Evolutionary conservation across 2,888 invertebrate species (phyloP).

Genomic region (Sarcophaga variegata): DNA sequence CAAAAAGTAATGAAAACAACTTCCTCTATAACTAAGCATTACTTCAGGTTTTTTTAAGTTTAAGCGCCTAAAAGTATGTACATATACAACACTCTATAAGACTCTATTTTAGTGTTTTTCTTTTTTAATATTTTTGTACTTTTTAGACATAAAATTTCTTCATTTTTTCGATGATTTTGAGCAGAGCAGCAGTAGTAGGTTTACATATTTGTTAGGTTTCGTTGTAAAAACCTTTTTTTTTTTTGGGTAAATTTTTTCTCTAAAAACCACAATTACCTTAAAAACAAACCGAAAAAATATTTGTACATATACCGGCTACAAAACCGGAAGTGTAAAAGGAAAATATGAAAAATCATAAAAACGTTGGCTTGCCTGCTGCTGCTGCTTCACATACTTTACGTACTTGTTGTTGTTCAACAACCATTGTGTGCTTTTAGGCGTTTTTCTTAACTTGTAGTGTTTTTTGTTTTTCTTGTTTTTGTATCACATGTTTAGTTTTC

Average conservation of each 20-base stretch:
- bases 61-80: constrained; percentile 35
- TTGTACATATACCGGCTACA: constrained; percentile 24
- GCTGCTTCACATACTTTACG: not conserved
- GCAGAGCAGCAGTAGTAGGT: no score
- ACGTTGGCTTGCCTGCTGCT: not conserved
- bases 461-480: not conserved
- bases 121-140: not conserved
- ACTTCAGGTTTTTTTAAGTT: not conserved
- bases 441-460: not conserved
- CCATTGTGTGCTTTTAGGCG: not conserved
- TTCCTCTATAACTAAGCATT: no score
- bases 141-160: not conserved
- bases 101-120: constrained; percentile 27
- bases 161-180: not conserved
- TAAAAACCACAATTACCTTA: constrained; percentile 51
- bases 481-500: no score
- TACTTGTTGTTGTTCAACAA: not conserved
- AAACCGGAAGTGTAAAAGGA: constrained; percentile 36
- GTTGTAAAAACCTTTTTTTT: not conserved
- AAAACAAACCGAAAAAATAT: constrained; percentile 19
- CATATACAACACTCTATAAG: constrained; percentile 48
- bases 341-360: not conserved
- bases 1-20: no score
- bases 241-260: not conserved
- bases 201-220: no score